phyloP scores from a whole-genome alignment of 2,113 vertebrate genomes.

The Rhinolophus sinicus region DNA sequence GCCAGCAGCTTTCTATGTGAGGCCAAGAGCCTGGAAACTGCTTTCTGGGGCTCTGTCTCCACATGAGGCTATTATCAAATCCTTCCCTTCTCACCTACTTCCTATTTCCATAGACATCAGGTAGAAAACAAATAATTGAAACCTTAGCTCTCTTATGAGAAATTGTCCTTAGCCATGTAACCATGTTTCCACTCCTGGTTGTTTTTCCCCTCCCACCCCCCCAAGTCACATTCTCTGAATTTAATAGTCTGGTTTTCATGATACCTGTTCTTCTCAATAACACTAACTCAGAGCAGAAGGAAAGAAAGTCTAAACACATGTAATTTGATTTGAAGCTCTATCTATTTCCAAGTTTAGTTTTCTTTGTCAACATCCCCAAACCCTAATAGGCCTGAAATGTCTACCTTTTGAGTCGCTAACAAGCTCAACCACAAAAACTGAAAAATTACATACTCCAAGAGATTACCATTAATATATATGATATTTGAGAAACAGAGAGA shows the following conservation, averaged over 20 bases:
- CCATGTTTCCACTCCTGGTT: neutral
- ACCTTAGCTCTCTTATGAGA: neutral
- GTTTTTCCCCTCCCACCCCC: too few relatives aligned
- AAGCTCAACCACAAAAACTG: neutral
- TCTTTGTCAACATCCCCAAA: neutral
- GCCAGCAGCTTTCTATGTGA: too few relatives aligned
- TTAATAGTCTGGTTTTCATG: neutral
- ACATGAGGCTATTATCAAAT: neutral
- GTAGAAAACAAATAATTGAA: neutral
- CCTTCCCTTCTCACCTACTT: neutral
- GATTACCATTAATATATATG: neutral
- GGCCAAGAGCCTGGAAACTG: too few relatives aligned
- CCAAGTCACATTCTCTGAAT: neutral
- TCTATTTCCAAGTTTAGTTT: neutral
- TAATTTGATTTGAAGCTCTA: neutral
- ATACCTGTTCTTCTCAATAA: neutral
- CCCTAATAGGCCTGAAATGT: neutral
- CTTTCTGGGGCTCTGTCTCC: too few relatives aligned
- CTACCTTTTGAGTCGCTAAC: neutral
- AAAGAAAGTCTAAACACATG: neutral
- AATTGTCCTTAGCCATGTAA: neutral
- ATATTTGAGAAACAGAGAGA: neutral
- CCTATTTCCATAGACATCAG: neutral
- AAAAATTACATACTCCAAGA: neutral
- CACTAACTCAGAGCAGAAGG: neutral